phyloP scores from a whole-genome alignment of 1,140 invertebrate genomes.

The Cyrtorhinus lividipennis region DNA sequence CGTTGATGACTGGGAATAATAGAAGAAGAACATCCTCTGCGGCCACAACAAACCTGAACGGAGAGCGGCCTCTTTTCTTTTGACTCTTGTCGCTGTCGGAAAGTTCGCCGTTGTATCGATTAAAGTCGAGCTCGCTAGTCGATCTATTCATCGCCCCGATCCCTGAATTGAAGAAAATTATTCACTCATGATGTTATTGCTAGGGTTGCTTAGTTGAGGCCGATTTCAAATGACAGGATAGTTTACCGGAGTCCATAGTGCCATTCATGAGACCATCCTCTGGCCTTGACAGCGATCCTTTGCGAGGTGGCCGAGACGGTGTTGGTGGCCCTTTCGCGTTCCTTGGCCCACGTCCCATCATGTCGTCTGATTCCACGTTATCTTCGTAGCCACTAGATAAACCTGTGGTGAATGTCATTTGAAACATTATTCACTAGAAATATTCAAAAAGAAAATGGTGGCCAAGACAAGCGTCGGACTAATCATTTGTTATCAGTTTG shows the following conservation, averaged over 20 bases:
- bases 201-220: background rate
- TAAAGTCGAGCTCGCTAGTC: constrained; percentile 56
- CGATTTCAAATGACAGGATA: background rate
- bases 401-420: no score
- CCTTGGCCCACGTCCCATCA: constrained; percentile 31
- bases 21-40: no score
- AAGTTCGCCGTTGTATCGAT: constrained; percentile 37
- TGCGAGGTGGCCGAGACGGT: constrained; percentile 45
- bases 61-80: constrained; percentile 73
- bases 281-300: constrained; percentile 51
- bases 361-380: constrained; percentile 53
- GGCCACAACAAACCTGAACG: constrained; percentile 85
- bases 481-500: no score
- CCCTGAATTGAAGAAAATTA: constrained; percentile 15
- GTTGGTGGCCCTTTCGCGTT: constrained; percentile 40
- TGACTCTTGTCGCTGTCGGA: constrained; percentile 46
- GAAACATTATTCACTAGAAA: constrained; percentile 12
- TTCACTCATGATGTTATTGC: background rate
- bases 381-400: constrained; percentile 74
- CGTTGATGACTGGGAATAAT: no score
- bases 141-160: constrained; percentile 47
- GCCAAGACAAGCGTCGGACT: no score
- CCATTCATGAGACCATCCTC: constrained; percentile 28
- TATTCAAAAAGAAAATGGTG: constrained; percentile 19
- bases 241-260: constrained; percentile 23